Evolutionary conservation across 2,888 invertebrate genomes (phyloP).

Genomic region (Lasioglossum zephyrum): DNA sequence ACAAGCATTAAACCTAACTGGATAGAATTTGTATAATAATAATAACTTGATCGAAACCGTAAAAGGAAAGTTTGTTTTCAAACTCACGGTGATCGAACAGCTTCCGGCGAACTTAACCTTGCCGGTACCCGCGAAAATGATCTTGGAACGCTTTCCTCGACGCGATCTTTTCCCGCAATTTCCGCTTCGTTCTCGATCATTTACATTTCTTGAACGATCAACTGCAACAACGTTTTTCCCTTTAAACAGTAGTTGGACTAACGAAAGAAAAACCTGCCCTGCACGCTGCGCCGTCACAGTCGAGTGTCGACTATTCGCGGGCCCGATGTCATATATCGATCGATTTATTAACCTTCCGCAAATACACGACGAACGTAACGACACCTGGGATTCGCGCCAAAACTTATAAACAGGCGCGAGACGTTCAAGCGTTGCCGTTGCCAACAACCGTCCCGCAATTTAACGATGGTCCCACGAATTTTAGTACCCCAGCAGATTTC

Average conservation of each 20-base stretch:
- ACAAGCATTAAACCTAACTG: not conserved
- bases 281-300: too few species aligned
- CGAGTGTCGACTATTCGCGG: not conserved
- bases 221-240: not conserved
- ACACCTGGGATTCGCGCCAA: constrained; percentile 49
- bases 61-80: not conserved
- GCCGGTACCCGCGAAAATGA: constrained; percentile 7
- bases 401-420: constrained; percentile 48
- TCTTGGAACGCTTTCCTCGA: not conserved
- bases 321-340: constrained; percentile 1
- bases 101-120: constrained; percentile 29
- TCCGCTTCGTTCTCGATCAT: constrained; percentile 4
- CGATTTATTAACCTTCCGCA: constrained; percentile 36
- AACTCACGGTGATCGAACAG: constrained; percentile 19
- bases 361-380: constrained; percentile 28
- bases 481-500: constrained; percentile 15
- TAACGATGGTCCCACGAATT: constrained; percentile 40
- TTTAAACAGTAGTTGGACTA: not conserved
- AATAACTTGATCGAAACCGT: too few species aligned
- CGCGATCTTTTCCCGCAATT: constrained; percentile 1
- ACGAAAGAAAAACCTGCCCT: constrained; percentile 3
- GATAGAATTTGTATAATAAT: too few species aligned
- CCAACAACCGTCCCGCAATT: constrained; percentile 34
- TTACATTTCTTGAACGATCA: not conserved
- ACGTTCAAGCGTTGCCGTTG: constrained; percentile 40